Percentiles rank a stretch among this genome's conserved stretches.
phyloP scores from a whole-genome alignment of 2,888 invertebrate genomes.

The Macrophya annulata region DNA sequence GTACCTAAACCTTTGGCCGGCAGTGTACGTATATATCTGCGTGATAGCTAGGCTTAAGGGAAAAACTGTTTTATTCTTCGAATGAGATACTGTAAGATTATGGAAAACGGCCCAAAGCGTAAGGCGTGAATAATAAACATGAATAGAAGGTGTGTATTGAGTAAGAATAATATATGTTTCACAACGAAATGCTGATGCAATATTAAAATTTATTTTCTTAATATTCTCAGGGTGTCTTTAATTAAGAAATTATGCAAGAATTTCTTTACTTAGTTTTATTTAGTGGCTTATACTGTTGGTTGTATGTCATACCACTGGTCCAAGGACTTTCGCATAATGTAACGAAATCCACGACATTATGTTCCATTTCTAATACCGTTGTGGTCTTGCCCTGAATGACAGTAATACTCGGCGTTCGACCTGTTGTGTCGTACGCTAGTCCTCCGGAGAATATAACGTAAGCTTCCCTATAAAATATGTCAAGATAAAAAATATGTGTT shows the following conservation, averaged over 20 bases:
- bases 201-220: background rate
- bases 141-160: constrained; percentile 17
- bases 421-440: constrained; percentile 94
- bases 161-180: background rate
- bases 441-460: constrained; percentile 99
- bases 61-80: background rate
- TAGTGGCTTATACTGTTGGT: constrained; percentile 44
- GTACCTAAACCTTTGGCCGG: too few species aligned
- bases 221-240: constrained; percentile 2
- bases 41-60: background rate
- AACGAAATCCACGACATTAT: constrained; percentile 98
- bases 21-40: background rate
- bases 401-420: constrained; percentile 95
- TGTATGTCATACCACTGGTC: constrained; percentile 87
- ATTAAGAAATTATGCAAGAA: constrained; percentile 1
- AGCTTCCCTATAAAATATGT: constrained; percentile 87
- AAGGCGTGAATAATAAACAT: constrained; percentile 34
- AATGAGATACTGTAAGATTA: background rate
- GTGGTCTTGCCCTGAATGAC: constrained; percentile 98
- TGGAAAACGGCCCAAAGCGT: constrained; percentile 28
- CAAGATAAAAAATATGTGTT: constrained; percentile 47
- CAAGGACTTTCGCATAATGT: constrained; percentile 97
- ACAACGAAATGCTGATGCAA: constrained; percentile 38
- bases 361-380: constrained; percentile 99
- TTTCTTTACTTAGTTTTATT: constrained; percentile 38